Evolutionary conservation across 1,140 invertebrate genomes (phyloP).

Genomic region (Drosophila teissieri): DNA sequence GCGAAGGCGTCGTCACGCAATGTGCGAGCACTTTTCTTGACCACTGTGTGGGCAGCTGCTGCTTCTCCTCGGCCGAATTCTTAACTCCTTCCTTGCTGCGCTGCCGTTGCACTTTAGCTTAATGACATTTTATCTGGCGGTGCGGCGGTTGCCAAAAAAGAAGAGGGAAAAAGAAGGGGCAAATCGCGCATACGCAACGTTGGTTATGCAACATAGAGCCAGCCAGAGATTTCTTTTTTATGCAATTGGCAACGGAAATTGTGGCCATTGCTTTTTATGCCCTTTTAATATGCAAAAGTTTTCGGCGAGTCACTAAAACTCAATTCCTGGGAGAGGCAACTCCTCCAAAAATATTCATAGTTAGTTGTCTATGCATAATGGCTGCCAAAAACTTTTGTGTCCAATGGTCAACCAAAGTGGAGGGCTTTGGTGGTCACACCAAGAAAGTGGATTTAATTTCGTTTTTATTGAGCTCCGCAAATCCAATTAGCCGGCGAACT

Average conservation of each 20-base stretch:
- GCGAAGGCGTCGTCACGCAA: slow-evolving; percentile 81
- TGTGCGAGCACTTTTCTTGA: slow-evolving; percentile 57
- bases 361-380: slow-evolving; percentile 65
- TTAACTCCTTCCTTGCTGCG: not conserved
- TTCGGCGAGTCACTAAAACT: slow-evolving; percentile 45
- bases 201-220: slow-evolving; percentile 72
- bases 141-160: slow-evolving; percentile 29
- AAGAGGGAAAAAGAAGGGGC: not conserved
- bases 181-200: slow-evolving; percentile 67
- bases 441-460: slow-evolving; percentile 71
- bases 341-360: slow-evolving; percentile 19
- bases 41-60: slow-evolving; percentile 73
- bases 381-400: slow-evolving; percentile 69
- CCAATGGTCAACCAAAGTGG: slow-evolving; percentile 52
- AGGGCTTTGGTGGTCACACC: slow-evolving; percentile 51
- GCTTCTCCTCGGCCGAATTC: not conserved
- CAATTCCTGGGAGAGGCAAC: slow-evolving; percentile 16
- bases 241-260: slow-evolving; percentile 79
- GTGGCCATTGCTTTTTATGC: slow-evolving; percentile 78
- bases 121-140: slow-evolving; percentile 78
- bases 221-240: slow-evolving; percentile 59
- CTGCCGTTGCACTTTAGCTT: slow-evolving; percentile 71
- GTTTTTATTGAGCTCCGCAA: slow-evolving; percentile 77
- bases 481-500: slow-evolving; percentile 77
- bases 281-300: slow-evolving; percentile 82